Base-by-base conservation (phyloP, 1,140 invertebrate species). In the Sarcophaga peregrina region DNA sequence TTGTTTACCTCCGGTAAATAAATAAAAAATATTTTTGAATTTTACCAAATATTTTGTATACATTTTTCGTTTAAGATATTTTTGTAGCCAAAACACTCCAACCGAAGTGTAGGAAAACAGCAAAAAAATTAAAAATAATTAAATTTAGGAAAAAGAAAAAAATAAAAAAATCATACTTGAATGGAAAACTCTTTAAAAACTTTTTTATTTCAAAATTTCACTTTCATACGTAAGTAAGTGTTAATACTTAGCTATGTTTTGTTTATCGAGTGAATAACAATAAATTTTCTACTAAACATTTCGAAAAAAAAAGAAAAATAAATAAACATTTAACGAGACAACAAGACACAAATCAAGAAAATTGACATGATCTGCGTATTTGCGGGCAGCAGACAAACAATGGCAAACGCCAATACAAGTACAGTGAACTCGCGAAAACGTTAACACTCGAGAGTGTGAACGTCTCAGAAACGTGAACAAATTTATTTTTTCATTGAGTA, bases 261-360 rank as follows among this genome's bases (percentile, higher is more conserved):
- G 62, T 68, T 68, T 68, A 68, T 68, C 62, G 20, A 68, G 20
- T 25, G 62, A n/a, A 68, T 68, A 68, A 68, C 20, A 68, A 68
- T 20, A 68, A 25, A 68, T 20, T 68, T 68, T 68, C 62, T 68
- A 20, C 20, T 68, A 68, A 68, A 68, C 20, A 68, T 68, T n/a
- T 68, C 10, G 17, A 68, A 68, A n/a, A 68, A 68, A 68, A 9
- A 68, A 68, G 9, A 68, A 68, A 20, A 68, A 68, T 0, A 25
- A 68, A 58, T 15, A 58, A 13, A 58, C 7, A 58, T 25, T 20
- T 25, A 68, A 25, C 17, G 8, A 25, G 11, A 68, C 8, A 68
- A 68, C 8, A 68, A 68, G 20, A 68, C 10, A 68, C 62, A 17
- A 62, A 62, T 20, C 17, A 58, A 58, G n/a, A 58, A 15, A 58